Conservation (phyloP, 2,888 invertebrate genomes). For the Lordiphosa fenestrarum region DNA sequence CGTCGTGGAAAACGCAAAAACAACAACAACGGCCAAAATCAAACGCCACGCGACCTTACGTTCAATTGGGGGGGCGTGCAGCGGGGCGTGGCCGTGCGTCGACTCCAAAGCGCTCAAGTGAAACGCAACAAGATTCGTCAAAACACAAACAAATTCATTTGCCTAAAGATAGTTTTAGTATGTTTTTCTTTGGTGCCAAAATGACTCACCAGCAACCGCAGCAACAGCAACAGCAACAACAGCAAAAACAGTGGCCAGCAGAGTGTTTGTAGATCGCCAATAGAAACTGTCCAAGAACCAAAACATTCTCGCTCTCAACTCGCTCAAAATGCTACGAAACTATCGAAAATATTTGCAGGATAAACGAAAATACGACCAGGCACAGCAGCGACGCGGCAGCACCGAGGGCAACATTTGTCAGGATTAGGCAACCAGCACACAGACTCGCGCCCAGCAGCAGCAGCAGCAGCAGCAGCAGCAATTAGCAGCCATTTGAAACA, state of each 20-base stretch:
- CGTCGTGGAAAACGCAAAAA: constrained; percentile 47
- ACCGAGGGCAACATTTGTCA: constrained; percentile 60
- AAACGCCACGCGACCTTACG: constrained; percentile 70
- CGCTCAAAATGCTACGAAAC: constrained; percentile 77
- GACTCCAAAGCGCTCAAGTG: constrained; percentile 60
- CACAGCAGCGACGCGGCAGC: constrained; percentile 69
- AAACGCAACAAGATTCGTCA: constrained; percentile 21
- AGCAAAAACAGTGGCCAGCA: constrained; percentile 37
- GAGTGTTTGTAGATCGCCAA: constrained; percentile 35
- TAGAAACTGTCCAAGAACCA: constrained; percentile 26
- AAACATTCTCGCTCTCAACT: constrained; percentile 18
- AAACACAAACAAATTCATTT: constrained; percentile 15
- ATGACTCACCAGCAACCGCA: constrained; percentile 33
- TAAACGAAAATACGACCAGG: constrained; percentile 75
- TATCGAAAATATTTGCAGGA: constrained; percentile 76
- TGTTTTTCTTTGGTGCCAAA: constrained; percentile 7
- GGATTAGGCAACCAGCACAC: constrained; percentile 30
- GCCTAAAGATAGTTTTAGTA: constrained; percentile 10
- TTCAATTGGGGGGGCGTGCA: constrained; percentile 55
- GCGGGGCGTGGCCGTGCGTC: constrained; percentile 54
- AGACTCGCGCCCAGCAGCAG: constrained; percentile 7
- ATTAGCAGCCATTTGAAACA: constrained; percentile 21
- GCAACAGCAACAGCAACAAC: constrained; percentile 15
- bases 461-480: constrained; percentile 27
- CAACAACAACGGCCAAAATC: constrained; percentile 12